Conservation (phyloP, 2,113 vertebrate genomes). For the Silurus asotus region DNA sequence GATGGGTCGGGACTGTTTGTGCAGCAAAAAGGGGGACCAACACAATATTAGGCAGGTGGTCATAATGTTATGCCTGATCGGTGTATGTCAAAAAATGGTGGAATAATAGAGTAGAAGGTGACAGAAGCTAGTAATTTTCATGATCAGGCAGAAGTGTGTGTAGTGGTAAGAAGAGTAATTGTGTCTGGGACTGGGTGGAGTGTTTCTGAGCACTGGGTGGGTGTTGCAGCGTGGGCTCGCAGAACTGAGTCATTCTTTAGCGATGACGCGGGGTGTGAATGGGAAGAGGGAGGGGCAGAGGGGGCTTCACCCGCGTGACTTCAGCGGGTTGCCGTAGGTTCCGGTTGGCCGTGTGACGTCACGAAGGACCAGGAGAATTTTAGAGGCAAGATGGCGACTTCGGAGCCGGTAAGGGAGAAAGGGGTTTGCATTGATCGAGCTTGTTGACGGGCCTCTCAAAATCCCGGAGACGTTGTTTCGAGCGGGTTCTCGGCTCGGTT, state of each 20-base stretch:
- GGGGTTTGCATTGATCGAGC: conserved; percentile 11
- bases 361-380: conserved; percentile 65
- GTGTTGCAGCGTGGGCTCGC: neutral
- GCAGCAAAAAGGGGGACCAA: too few relatives aligned
- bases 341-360: conserved; percentile 69
- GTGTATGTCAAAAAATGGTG: neutral
- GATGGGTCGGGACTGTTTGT: too few relatives aligned
- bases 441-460: neutral
- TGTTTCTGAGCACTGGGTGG: neutral
- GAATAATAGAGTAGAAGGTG: neutral
- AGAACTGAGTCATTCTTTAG: neutral
- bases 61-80: too few relatives aligned
- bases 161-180: neutral
- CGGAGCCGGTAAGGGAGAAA: conserved; percentile 79
- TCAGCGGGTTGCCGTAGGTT: conserved; percentile 66
- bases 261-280: neutral
- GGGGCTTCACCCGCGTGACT: conserved; percentile 15
- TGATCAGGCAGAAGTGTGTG: neutral
- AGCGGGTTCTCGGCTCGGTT: too few relatives aligned
- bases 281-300: too few relatives aligned
- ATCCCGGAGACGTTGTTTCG: neutral
- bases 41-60: too few relatives aligned
- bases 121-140: neutral
- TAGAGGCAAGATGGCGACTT: conserved; percentile 81
- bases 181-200: neutral